A percentile compares a stretch with the other conserved stretches of the same genome.
Conservation (phyloP, 2,113 vertebrate genomes). For the Melanerpes aurifrons region DNA sequence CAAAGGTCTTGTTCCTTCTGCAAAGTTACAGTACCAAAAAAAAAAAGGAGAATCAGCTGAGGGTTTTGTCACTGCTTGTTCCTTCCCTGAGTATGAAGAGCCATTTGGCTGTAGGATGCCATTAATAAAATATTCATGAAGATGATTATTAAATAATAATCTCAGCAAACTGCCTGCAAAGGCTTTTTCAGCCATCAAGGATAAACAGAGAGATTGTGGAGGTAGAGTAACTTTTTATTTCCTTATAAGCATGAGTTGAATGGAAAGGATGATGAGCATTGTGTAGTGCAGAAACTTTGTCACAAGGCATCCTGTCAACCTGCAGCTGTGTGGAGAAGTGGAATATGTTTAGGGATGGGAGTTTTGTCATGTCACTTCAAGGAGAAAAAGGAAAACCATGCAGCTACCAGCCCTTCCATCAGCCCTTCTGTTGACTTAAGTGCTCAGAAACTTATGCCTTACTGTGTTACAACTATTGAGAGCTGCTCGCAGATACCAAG, state of each 20-base stretch:
- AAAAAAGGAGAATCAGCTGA: accelerated
- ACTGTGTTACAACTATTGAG: background rate
- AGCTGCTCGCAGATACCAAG: background rate
- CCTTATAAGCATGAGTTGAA: background rate
- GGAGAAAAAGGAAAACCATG: background rate
- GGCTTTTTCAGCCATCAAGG: background rate
- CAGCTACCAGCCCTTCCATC: background rate
- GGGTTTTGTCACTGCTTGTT: background rate
- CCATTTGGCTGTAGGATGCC: background rate
- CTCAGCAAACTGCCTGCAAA: background rate
- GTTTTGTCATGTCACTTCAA: background rate
- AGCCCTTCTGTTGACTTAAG: background rate
- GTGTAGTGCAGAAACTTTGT: background rate
- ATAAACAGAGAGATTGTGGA: background rate
- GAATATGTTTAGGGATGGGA: background rate
- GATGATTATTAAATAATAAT: background rate
- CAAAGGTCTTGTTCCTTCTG: background rate
- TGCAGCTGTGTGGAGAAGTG: background rate
- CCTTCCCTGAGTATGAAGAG: background rate
- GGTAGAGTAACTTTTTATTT: background rate
- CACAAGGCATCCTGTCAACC: background rate
- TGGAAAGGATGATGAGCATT: background rate
- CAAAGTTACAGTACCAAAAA: accelerated
- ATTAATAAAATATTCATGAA: background rate
- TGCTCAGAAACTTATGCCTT: background rate